These are phyloP conservation scores for Ceuthmochares aereus DNA, from an alignment of 2,113 vertebrate species.

Conservation along the genomic window DNA sequence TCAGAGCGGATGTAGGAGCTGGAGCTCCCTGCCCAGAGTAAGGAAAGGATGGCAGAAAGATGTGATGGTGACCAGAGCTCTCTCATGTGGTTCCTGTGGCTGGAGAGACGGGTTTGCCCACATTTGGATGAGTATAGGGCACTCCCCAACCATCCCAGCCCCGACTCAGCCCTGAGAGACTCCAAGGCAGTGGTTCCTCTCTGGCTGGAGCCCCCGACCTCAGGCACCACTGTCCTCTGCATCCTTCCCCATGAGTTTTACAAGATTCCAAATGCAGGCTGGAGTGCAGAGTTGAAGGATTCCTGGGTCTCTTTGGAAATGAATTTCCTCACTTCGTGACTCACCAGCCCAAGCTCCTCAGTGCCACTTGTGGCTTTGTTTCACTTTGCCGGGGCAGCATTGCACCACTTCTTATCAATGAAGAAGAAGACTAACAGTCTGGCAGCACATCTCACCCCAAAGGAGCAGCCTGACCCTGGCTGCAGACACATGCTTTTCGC, in stretches of 20 bases:
- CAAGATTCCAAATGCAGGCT: fast-evolving
- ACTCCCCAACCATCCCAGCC: not conserved
- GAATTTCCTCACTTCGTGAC: not conserved
- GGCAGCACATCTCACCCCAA: not conserved
- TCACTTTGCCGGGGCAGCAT: not conserved
- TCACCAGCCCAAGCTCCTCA: not conserved
- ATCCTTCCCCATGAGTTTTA: not conserved
- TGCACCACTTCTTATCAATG: not conserved
- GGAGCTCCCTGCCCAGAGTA: not conserved
- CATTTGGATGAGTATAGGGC: not conserved
- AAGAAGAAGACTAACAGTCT: not conserved
- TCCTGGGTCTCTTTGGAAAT: not conserved
- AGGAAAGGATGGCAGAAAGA: not conserved
- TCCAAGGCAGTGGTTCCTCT: not conserved
- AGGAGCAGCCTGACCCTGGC: not conserved
- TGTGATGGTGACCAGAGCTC: not conserved
- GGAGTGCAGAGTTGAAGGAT: not conserved
- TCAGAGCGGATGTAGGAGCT: not conserved
- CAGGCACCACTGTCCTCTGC: fast-evolving
- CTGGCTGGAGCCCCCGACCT: fast-evolving
- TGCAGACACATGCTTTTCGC: fast-evolving
- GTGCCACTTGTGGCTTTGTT: not conserved
- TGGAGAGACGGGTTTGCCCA: slow-evolving; percentile 32
- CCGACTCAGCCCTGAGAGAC: not conserved
- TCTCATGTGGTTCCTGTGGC: slow-evolving; percentile 27